Percentiles rank a stretch among this genome's conserved stretches.
phyloP scores from a whole-genome alignment of 2,113 vertebrate genomes.

The Thunnus maccoyii region DNA sequence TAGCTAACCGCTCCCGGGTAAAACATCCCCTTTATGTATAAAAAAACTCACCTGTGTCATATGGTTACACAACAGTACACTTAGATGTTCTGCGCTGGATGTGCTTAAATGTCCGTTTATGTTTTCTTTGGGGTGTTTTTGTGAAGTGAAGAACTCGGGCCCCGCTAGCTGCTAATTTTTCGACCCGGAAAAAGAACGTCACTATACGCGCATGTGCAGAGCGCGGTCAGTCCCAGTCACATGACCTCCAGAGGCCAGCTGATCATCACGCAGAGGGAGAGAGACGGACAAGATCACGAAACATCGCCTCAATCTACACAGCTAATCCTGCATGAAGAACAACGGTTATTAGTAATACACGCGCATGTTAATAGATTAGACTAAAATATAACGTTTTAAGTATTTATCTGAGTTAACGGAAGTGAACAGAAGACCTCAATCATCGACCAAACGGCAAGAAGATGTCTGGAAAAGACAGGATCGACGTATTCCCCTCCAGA shows the following conservation, averaged over 20 bases:
- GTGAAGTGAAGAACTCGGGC: slow-evolving; percentile 23
- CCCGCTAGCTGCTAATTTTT: slow-evolving; percentile 68
- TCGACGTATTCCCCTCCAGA: slow-evolving; percentile 97
- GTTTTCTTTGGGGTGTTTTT: neutral
- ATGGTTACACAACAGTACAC: slow-evolving; percentile 52
- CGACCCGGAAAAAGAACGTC: slow-evolving; percentile 79
- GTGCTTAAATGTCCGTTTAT: slow-evolving; percentile 3
- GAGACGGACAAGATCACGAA: slow-evolving; percentile 70
- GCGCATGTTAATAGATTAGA: neutral
- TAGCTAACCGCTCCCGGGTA: neutral
- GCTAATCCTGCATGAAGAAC: slow-evolving; percentile 43
- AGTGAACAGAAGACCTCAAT: neutral
- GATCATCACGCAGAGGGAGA: slow-evolving; percentile 57
- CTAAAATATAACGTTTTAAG: accelerated
- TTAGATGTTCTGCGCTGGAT: neutral
- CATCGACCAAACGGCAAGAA: slow-evolving; percentile 75
- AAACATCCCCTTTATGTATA: neutral
- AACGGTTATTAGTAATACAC: neutral
- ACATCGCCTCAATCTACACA: slow-evolving; percentile 17
- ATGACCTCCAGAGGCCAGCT: slow-evolving; percentile 77
- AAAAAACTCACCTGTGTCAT: slow-evolving; percentile 76
- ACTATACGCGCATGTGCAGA: slow-evolving; percentile 50
- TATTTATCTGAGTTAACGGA: neutral
- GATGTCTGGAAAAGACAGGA: slow-evolving; percentile 97
- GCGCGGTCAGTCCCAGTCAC: slow-evolving; percentile 48